Evolutionary conservation across 2,797 vertebrate species (phyloP).

Genomic region (Decapterus maruadsi): DNA sequence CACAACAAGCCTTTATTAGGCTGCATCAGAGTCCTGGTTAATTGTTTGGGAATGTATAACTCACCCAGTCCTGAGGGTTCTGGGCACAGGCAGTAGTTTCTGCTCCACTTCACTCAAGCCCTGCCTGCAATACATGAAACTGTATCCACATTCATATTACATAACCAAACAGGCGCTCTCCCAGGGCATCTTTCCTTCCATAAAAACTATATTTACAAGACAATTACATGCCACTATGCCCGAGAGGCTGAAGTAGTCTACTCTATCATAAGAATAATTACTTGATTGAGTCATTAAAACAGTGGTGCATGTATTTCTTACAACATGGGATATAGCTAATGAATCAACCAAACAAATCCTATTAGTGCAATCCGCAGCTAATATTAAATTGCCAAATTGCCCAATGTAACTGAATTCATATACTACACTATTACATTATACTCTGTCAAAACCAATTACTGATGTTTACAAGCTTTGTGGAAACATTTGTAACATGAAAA

Average conservation of each 20-base stretch:
- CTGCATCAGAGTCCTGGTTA: conserved; percentile 44
- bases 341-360: conserved; percentile 34
- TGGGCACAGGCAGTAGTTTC: conserved; percentile 61
- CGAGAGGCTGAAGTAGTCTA: conserved; percentile 14
- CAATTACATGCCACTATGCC: conserved; percentile 34
- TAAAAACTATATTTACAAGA: conserved; percentile 50
- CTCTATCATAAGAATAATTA: conserved; percentile 32
- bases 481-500: conserved; percentile 17
- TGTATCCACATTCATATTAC: conserved; percentile 58
- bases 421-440: conserved; percentile 5
- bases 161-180: conserved; percentile 49
- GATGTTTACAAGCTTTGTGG: conserved; percentile 12
- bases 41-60: conserved; percentile 63
- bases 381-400: conserved; percentile 24
- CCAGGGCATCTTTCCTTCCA: conserved; percentile 34
- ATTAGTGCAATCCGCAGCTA: conserved; percentile 48
- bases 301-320: conserved; percentile 17
- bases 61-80: conserved; percentile 53
- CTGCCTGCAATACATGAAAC: conserved; percentile 49
- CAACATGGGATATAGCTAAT: conserved; percentile 9
- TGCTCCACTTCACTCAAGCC: conserved; percentile 76
- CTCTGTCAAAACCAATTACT: conserved; percentile 30
- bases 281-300: conserved; percentile 29
- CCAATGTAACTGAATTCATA: conserved; percentile 1
- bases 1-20: conserved; percentile 58